Conservation (phyloP, 2,888 invertebrate species). For the Dioctria rufipes region DNA sequence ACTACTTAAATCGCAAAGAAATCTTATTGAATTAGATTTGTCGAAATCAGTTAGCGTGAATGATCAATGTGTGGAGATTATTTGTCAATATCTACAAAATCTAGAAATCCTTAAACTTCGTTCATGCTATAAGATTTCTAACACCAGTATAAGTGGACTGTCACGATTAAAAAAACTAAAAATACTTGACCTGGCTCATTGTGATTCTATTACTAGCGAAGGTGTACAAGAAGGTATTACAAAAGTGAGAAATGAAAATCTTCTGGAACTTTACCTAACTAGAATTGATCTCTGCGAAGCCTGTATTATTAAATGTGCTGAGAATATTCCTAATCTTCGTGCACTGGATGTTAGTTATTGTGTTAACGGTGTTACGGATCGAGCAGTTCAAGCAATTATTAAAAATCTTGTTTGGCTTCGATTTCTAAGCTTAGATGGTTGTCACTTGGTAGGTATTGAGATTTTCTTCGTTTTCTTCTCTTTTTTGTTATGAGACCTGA, state of each 20-base stretch:
- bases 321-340: slow-evolving; percentile 74
- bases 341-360: slow-evolving; percentile 79
- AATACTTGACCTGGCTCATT: slow-evolving; percentile 77
- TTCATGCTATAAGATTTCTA: slow-evolving; percentile 78
- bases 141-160: slow-evolving; percentile 75
- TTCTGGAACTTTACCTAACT: slow-evolving; percentile 75
- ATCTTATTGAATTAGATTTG: slow-evolving; percentile 76
- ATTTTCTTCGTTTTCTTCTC: too few species aligned
- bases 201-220: slow-evolving; percentile 76
- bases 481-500: too few species aligned
- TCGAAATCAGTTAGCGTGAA: slow-evolving; percentile 78
- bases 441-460: slow-evolving; percentile 73
- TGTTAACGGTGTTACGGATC: slow-evolving; percentile 80
- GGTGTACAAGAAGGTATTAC: slow-evolving; percentile 78
- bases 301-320: slow-evolving; percentile 76
- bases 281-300: slow-evolving; percentile 77
- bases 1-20: slow-evolving; percentile 54
- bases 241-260: slow-evolving; percentile 70
- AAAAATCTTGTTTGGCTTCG: slow-evolving; percentile 76
- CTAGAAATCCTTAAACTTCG: slow-evolving; percentile 77
- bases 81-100: slow-evolving; percentile 75
- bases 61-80: slow-evolving; percentile 76
- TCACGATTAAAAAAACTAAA: slow-evolving; percentile 74
- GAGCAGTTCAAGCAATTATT: slow-evolving; percentile 79
- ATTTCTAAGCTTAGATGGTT: slow-evolving; percentile 77